A percentile compares a stretch with the other conserved stretches of the same genome.
phyloP scores from a whole-genome alignment of 2,888 invertebrate genomes.

The Synergus laeviventris region DNA sequence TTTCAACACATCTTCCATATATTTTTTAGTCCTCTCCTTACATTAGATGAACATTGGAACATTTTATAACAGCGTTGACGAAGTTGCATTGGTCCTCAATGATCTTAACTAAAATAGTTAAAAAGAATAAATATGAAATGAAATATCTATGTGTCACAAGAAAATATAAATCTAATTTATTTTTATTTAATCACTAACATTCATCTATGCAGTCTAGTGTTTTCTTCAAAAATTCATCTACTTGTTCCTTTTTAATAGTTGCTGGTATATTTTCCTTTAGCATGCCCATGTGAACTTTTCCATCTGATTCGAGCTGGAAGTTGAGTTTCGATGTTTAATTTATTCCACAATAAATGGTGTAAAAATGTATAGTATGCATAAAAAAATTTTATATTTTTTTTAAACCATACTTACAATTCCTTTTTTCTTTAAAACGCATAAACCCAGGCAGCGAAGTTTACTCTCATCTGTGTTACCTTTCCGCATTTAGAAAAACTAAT shows the following conservation, averaged over 20 bases:
- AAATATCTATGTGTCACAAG: neutral
- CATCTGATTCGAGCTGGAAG: neutral
- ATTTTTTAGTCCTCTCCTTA: too few species aligned
- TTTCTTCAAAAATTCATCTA: neutral
- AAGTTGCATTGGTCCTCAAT: too few species aligned
- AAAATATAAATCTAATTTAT: neutral
- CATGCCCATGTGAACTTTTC: neutral
- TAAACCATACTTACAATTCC: neutral
- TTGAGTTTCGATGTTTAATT: too few species aligned
- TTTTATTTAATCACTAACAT: neutral
- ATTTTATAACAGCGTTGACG: too few species aligned
- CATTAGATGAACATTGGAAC: too few species aligned
- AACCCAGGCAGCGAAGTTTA: neutral
- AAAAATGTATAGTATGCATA: neutral
- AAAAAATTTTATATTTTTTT: neutral
- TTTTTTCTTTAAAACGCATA: neutral
- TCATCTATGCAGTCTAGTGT: neutral
- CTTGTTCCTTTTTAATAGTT: neutral
- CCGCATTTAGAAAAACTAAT: neutral
- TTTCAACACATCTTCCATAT: too few species aligned
- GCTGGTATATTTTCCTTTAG: neutral
- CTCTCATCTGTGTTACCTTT: neutral
- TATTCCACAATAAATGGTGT: neutral
- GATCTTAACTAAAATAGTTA: too few species aligned
- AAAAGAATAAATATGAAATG: too few species aligned